Evolutionary conservation across 1,140 invertebrate genomes (phyloP).

Genomic region (Aphelenchoides fujianensis): DNA sequence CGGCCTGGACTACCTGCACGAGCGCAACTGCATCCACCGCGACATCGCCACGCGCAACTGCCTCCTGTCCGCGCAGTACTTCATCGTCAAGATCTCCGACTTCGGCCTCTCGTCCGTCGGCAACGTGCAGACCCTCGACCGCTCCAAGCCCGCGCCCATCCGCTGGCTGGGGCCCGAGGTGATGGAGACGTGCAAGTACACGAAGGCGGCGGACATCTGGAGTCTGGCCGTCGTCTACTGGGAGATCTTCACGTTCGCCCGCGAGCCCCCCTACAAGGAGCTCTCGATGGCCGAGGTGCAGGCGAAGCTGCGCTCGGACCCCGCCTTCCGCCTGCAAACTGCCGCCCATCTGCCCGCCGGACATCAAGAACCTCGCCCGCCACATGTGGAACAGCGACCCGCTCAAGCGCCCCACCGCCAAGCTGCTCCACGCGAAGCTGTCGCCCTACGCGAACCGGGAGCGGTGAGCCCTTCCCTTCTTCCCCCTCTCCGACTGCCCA

Average conservation of each 20-base stretch:
- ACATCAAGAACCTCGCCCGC: conserved; percentile 2
- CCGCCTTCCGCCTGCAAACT: conserved; percentile 10
- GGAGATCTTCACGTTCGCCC: conserved; percentile 32
- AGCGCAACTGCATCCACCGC: no score
- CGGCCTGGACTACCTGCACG: conserved; percentile 31
- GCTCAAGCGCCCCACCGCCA: not conserved
- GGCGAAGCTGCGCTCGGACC: not conserved
- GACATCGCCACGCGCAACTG: no score
- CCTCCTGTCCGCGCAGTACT: conserved; percentile 26
- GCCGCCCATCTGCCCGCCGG: conserved; percentile 5
- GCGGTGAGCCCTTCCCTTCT: no score
- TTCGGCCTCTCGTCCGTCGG: conserved; percentile 33
- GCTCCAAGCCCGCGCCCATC: conserved; percentile 32
- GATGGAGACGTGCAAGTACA: conserved; percentile 10
- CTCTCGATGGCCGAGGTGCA: conserved; percentile 11
- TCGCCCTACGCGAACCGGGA: no score
- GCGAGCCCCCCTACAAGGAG: conserved; percentile 10
- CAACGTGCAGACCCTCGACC: conserved; percentile 19
- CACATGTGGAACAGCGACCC: conserved; percentile 12
- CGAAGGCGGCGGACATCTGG: conserved; percentile 35
- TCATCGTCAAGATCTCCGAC: conserved; percentile 41
- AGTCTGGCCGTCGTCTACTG: conserved; percentile 33
- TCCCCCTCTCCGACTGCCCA: no score
- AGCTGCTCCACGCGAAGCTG: not conserved
- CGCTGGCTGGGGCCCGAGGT: conserved; percentile 37